These are phyloP conservation scores for Ditylenchus dipsaci DNA, from an alignment of 1,140 invertebrate species.

Conservation along the genomic window DNA sequence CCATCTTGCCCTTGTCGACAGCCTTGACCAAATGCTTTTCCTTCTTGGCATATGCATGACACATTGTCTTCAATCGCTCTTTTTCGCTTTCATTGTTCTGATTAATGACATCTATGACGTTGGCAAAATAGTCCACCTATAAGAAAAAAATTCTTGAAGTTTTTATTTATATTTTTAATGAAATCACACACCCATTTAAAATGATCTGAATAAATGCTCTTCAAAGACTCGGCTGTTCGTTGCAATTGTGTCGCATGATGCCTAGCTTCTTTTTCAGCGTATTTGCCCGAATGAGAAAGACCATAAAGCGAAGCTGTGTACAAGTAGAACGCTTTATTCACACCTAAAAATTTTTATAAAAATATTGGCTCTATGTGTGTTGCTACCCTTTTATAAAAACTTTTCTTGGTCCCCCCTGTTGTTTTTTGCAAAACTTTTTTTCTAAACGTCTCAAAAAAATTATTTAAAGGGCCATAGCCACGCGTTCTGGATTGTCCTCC, in stretches of 20 bases:
- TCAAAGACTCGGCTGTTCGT: neutral
- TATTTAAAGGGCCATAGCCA: too few relatives aligned
- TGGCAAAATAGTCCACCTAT: constrained; percentile 20
- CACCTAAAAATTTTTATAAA: constrained; percentile 21
- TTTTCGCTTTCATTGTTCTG: constrained; percentile 24
- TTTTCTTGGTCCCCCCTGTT: too few relatives aligned
- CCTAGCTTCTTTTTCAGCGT: constrained; percentile 6
- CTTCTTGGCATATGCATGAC: constrained; percentile 7
- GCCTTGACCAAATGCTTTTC: constrained; percentile 12
- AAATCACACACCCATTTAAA: constrained; percentile 28
- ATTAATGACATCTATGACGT: constrained; percentile 10
- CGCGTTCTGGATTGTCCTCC: too few relatives aligned
- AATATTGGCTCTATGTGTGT: neutral
- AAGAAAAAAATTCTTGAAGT: constrained; percentile 5
- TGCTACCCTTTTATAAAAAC: neutral
- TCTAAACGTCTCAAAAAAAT: too few relatives aligned
- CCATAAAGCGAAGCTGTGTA: constrained; percentile 7
- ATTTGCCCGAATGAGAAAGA: constrained; percentile 14
- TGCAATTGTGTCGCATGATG: constrained; percentile 6
- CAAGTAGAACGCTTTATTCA: constrained; percentile 11
- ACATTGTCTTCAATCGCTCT: constrained; percentile 12
- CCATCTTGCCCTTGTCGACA: constrained; percentile 11
- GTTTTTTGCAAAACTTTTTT: too few relatives aligned
- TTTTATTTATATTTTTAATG: constrained; percentile 2
- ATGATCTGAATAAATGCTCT: constrained; percentile 12